Evolutionary conservation across 1,140 invertebrate species (phyloP).

Genomic region (Vollenhovia emeryi): DNA sequence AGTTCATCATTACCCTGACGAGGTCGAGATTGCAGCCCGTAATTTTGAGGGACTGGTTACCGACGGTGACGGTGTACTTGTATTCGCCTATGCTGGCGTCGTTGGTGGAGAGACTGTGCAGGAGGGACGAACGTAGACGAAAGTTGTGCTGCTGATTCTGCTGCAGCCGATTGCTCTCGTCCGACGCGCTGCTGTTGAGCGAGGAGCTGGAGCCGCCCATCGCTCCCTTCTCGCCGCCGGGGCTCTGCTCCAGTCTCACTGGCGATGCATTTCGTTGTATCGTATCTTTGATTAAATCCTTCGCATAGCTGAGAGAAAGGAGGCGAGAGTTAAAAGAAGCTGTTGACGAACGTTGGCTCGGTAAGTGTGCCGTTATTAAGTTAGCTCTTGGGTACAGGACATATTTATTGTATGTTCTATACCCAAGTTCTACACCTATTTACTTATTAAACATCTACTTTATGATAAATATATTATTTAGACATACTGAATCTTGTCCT

Average conservation of each 20-base stretch:
- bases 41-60: conserved; percentile 92
- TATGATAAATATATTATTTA: conserved; percentile 36
- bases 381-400: conserved; percentile 5
- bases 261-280: conserved; percentile 96
- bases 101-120: conserved; percentile 93
- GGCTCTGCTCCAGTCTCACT: conserved; percentile 88
- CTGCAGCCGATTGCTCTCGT: conserved; percentile 87
- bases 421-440: too few relatives aligned
- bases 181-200: conserved; percentile 91
- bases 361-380: neutral
- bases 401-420: conserved; percentile 6
- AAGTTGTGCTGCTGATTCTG: conserved; percentile 79
- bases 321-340: conserved; percentile 26
- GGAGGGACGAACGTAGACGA: conserved; percentile 84
- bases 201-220: conserved; percentile 89
- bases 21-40: conserved; percentile 93
- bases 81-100: conserved; percentile 94
- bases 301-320: conserved; percentile 90
- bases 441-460: neutral
- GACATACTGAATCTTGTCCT: conserved; percentile 95
- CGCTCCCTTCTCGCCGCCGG: conserved; percentile 86
- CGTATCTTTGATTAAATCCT: conserved; percentile 96
- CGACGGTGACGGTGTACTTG: conserved; percentile 93
- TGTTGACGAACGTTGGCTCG: neutral
- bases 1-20: conserved; percentile 88